Conservation (phyloP, 2,797 vertebrate species). For the Trachurus trachurus region DNA sequence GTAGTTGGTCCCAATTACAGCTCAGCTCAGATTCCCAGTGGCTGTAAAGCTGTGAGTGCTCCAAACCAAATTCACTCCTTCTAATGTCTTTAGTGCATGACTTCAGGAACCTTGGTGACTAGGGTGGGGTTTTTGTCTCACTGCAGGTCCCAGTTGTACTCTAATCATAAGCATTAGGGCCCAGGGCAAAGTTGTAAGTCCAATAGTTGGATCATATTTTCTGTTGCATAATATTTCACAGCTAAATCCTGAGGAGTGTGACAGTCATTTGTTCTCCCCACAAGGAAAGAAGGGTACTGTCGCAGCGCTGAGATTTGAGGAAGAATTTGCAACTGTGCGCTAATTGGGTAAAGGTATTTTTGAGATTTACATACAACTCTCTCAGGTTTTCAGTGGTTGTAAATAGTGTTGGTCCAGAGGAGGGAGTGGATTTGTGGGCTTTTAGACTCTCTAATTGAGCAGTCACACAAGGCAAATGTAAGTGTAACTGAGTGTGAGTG, state of each 20-base stretch:
- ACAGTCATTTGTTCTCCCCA: background rate
- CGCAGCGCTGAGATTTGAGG: background rate
- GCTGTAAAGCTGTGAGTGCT: constrained; percentile 2
- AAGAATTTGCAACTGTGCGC: background rate
- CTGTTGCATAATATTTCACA: constrained; percentile 25
- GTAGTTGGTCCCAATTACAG: constrained; percentile 55
- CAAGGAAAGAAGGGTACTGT: background rate
- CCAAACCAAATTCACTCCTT: constrained; percentile 27
- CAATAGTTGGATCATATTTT: background rate
- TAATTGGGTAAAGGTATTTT: constrained; percentile 24
- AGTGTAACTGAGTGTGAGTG: background rate
- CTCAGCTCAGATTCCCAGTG: constrained; percentile 20
- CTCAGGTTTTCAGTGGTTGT: constrained; percentile 14
- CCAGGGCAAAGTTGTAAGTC: constrained; percentile 12
- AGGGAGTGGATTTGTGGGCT: constrained; percentile 29
- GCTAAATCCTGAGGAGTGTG: background rate
- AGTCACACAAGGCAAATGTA: constrained; percentile 25
- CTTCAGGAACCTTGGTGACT: constrained; percentile 4
- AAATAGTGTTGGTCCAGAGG: constrained; percentile 30
- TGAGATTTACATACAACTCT: constrained; percentile 19
- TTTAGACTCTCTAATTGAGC: constrained; percentile 39
- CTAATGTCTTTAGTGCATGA: background rate
- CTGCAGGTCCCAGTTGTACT: background rate
- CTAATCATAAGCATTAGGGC: background rate
- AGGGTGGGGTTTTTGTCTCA: background rate